Evolutionary conservation across 2,797 vertebrate species (phyloP), one percentile per base, ranked within the genome.

Genomic region (Lindbergichthys nudifrons): DNA sequence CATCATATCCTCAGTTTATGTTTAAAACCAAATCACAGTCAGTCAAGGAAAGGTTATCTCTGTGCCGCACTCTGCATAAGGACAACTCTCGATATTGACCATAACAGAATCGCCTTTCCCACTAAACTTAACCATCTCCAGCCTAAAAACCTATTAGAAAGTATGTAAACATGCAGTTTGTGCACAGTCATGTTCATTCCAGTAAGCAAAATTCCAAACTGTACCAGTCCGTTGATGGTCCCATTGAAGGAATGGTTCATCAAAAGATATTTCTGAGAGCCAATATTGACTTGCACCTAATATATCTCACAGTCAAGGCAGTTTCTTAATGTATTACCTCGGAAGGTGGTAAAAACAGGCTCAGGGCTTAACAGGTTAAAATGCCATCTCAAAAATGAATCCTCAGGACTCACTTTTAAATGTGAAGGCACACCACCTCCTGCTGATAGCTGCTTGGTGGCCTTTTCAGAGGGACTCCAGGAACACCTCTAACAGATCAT

Each of bases 401-500:
- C 36, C 75, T 53, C 43, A 64, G 53, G 21, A 61, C 53, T 3
- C 10, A 16, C 32, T 79, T 73, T 67, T 58, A 50, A 56, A 57
- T 51, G 66, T 60, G 32, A 79, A 78, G 61, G 77, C 50, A 73
- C 60, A 68, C 48, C 47, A 61, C 78, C 70, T 59, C 65, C 63
- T 67, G 56, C 64, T 83, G 79, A 75, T 75, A 86, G 81, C 67
- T 85, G 73, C 70, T 70, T 21, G 21, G 65, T 77, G 64, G 60
- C 75, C 21, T 65, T 85, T 54, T 39, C 52, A 74, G 70, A 76
- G n/a, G 9, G 52, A 79, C 61, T 75, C 51, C 39, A 64, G 70
- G 65, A 87, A 79, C 79, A 73, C 36, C 69, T 81, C 76, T 61
- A 65, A 70, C 60, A 62, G 56, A 86, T 80, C 77, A 18, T 58